Base-by-base conservation (phyloP, 2,888 invertebrate genomes). In the Hemicrepidius hirtus region DNA sequence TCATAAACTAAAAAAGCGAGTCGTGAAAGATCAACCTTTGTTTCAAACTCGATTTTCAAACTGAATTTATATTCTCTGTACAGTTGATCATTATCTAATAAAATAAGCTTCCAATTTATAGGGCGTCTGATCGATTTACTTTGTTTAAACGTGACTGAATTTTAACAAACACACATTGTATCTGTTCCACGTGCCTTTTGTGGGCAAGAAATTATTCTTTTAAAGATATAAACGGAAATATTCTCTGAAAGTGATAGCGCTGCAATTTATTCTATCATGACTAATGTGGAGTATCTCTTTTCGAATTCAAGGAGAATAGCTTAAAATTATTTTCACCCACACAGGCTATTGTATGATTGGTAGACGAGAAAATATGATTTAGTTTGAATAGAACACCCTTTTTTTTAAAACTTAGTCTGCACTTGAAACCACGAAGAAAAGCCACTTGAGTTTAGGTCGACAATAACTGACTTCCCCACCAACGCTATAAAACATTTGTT, bases 121-220 rank as follows among this genome's bases (percentile, higher is more conserved):
- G 16, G 20, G 16, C 46, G 9, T 10, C 4, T 13, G n/a, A n/a
- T 13, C 46, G 18, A 10, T 46, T 46, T 46, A 18, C 46, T 46
- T 40, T 20, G 4, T 13, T 46, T 46, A 46, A 16, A 46, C 46
- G 46, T 46, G 46, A 20, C 46, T 46, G 46, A 46, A 46, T 46
- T 18, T 46, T 46, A 18, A 46, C 20, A 46, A 46, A 46, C 9
- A 18, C 46, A 46, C 46, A 46, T 20, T 20, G 46, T 46, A 46
- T 46, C 18, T 20, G 18, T 20, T 46, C n/a, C 46, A 46, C 46
- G 46, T 46, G 46, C 46, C 7, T 5, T 46, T 46, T 46, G 46
- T 7, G 20, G 6, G 18, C 46, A 46, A 46, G 5, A 24, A 46
- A 46, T 46, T 6, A 10, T 9, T 18, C 10, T 46, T 20, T 1